Evolutionary conservation across 1,140 invertebrate genomes (phyloP).

Genomic region (Brachionus rotundiformis): DNA sequence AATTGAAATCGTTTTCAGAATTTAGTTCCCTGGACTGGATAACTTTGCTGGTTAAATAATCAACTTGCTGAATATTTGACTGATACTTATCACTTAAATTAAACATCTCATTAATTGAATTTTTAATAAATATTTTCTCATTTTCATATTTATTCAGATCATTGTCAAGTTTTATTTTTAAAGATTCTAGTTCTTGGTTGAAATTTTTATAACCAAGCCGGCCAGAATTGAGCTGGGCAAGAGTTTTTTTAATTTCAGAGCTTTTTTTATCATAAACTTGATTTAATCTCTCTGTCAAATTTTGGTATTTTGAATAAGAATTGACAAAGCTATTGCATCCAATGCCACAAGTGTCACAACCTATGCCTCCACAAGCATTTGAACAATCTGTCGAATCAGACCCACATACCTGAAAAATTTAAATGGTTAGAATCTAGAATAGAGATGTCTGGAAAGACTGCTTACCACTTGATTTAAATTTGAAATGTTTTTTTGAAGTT

Average conservation of each 20-base stretch:
- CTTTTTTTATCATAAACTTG: not conserved
- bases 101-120: not conserved
- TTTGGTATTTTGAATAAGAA: not conserved
- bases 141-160: not conserved
- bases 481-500: not conserved
- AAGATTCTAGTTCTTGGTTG: not conserved
- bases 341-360: not conserved
- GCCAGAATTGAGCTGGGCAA: not conserved
- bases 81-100: constrained; percentile 22
- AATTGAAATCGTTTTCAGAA: not conserved
- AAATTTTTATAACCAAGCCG: not conserved
- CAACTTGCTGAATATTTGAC: not conserved
- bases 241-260: not conserved
- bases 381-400: not conserved
- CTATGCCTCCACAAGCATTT: not conserved
- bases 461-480: not conserved
- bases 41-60: not conserved
- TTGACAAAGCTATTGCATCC: not conserved
- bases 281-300: not conserved
- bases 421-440: too few relatives aligned
- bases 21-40: not conserved
- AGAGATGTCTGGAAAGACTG: too few relatives aligned
- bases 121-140: not conserved
- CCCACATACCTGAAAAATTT: not conserved
- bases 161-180: not conserved